A percentile compares a stretch with the other conserved stretches of the same genome.
Conservation (phyloP, 2,888 invertebrate species). For the Amblyjoppa proteus region DNA sequence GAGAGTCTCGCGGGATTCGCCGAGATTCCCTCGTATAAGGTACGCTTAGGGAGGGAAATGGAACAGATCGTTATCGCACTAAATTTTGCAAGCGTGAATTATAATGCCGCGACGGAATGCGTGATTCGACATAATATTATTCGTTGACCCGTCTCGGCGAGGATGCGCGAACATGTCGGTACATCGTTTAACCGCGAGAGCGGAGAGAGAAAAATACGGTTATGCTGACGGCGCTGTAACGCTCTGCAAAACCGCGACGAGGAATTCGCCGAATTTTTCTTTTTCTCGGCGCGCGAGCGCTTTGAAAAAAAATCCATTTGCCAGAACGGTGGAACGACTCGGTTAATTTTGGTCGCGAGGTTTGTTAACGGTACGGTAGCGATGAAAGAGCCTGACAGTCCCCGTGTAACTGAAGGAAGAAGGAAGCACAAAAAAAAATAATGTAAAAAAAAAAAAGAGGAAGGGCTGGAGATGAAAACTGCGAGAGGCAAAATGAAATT, state of each 20-base stretch:
- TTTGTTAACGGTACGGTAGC: conserved; percentile 53
- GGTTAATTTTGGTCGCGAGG: conserved; percentile 54
- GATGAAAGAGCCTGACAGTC: conserved; percentile 39
- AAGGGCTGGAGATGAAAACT: conserved; percentile 43
- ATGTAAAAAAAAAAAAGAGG: neutral
- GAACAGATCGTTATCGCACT: conserved; percentile 57
- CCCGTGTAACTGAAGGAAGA: neutral
- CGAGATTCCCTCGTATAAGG: conserved; percentile 37
- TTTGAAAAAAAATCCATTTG: conserved; percentile 36
- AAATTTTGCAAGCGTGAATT: conserved; percentile 56
- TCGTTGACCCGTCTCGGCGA: conserved; percentile 21
- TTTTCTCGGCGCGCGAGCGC: neutral
- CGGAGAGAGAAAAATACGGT: neutral
- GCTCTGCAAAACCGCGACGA: conserved; percentile 15
- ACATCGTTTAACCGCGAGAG: conserved; percentile 36
- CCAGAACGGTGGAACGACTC: conserved; percentile 11
- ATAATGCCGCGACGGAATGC: conserved; percentile 41
- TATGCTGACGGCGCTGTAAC: neutral
- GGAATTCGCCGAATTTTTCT: neutral
- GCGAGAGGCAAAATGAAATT: conserved; percentile 60
- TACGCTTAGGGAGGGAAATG: neutral
- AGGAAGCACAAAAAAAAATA: neutral
- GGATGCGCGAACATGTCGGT: conserved; percentile 42
- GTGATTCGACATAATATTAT: conserved; percentile 47
- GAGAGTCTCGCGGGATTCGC: conserved; percentile 30